Evolutionary conservation across 2,797 vertebrate genomes (phyloP).

Genomic region (Xerus rutilus): DNA sequence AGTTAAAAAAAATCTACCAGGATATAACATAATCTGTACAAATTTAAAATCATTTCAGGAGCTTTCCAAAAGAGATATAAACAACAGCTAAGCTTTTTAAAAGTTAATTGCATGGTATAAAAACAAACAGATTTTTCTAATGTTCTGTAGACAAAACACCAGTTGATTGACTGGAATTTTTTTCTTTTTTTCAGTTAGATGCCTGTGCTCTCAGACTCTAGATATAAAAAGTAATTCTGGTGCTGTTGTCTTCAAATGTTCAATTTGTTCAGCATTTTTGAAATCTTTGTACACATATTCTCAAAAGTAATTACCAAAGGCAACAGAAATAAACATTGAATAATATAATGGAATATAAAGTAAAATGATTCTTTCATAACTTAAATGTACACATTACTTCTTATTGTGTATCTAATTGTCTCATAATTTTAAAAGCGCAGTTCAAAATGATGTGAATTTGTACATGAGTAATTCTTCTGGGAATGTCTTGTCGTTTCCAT

Average conservation of each 20-base stretch:
- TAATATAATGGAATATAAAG: slow-evolving; percentile 18
- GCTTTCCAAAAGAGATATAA: slow-evolving; percentile 52
- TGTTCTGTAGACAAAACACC: not conserved
- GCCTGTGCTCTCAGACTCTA: not conserved
- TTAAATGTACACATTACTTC: slow-evolving; percentile 43
- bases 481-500: slow-evolving; percentile 23
- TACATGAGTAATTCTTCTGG: slow-evolving; percentile 51
- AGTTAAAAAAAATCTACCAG: not conserved
- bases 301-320: slow-evolving; percentile 72
- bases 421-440: slow-evolving; percentile 51
- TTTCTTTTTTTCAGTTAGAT: slow-evolving; percentile 10
- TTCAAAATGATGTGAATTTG: slow-evolving; percentile 26
- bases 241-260: slow-evolving; percentile 52
- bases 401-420: slow-evolving; percentile 32
- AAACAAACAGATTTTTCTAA: slow-evolving; percentile 32
- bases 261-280: slow-evolving; percentile 70
- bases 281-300: slow-evolving; percentile 4
- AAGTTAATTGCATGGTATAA: slow-evolving; percentile 37
- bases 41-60: slow-evolving; percentile 4
- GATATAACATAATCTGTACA: not conserved
- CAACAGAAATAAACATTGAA: slow-evolving; percentile 60
- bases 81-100: slow-evolving; percentile 25
- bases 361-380: slow-evolving; percentile 46
- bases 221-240: slow-evolving; percentile 64
- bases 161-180: not conserved